Conservation (phyloP, 2,888 invertebrate species). For the Hyposoter dolosus region DNA sequence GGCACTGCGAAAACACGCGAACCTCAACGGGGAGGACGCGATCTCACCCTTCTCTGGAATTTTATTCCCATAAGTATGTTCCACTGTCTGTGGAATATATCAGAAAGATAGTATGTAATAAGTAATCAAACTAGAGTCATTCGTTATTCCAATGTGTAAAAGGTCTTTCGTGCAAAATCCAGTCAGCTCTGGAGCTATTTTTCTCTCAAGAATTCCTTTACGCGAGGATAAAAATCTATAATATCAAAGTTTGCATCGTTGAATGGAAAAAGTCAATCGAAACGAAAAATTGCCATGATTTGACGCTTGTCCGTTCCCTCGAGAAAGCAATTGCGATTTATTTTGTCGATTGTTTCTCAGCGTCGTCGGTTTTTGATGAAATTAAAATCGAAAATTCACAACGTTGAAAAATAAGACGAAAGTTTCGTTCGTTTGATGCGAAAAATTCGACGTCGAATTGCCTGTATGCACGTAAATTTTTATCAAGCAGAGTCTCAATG, state of each 20-base stretch:
- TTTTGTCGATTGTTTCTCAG: too few species aligned
- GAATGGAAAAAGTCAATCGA: too few species aligned
- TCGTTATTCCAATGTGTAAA: neutral
- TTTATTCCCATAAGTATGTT: conserved; percentile 4
- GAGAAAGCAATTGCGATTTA: too few species aligned
- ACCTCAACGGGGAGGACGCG: conserved; percentile 49
- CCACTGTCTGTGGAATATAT: conserved; percentile 13
- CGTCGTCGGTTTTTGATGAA: neutral
- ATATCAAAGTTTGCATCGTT: too few species aligned
- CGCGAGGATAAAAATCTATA: too few species aligned
- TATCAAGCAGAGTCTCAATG: conserved; percentile 29
- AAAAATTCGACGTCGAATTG: neutral
- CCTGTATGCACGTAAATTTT: neutral
- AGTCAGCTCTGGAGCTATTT: neutral
- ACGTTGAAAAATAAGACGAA: neutral
- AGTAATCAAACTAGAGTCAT: neutral
- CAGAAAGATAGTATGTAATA: conserved; percentile 33
- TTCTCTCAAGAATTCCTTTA: neutral
- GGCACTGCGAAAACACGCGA: conserved; percentile 57
- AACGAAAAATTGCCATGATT: too few species aligned
- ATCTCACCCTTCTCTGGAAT: conserved; percentile 28
- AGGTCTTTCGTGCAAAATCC: conserved; percentile 8
- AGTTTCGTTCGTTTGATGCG: neutral
- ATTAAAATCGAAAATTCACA: neutral
- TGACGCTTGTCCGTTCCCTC: too few species aligned